phyloP scores from a whole-genome alignment of 2,888 invertebrate genomes.

The Apotomis betuletana region DNA sequence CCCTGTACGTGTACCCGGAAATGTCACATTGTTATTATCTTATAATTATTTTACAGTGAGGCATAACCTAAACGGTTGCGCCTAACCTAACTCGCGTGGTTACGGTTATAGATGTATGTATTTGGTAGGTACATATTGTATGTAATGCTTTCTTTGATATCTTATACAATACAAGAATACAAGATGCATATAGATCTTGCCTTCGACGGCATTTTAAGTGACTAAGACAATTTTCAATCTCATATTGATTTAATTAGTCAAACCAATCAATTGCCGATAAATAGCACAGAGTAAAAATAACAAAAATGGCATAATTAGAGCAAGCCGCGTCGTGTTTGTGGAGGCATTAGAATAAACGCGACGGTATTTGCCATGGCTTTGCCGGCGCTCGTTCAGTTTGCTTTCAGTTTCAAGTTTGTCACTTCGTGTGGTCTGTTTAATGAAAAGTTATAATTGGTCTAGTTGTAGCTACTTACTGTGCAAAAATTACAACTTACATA shows the following conservation, averaged over 20 bases:
- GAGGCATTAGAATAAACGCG: conserved; percentile 69
- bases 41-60: too few species aligned
- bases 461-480: not conserved
- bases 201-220: too few species aligned
- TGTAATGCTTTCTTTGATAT: too few species aligned
- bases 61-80: too few species aligned
- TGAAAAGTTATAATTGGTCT: conserved; percentile 36
- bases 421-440: conserved; percentile 68
- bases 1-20: not conserved
- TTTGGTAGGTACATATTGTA: too few species aligned
- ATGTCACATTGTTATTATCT: not conserved
- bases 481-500: not conserved
- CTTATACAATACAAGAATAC: too few species aligned
- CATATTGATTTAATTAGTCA: not conserved
- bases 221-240: not conserved
- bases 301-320: conserved; percentile 40
- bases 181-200: too few species aligned
- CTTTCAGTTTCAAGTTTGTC: conserved; percentile 73
- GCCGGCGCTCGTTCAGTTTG: conserved; percentile 67
- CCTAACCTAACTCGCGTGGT: too few species aligned
- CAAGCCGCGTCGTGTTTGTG: conserved; percentile 61
- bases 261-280: conserved; percentile 1
- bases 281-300: conserved; percentile 31
- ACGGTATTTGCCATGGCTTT: conserved; percentile 73
- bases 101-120: too few species aligned